Conservation (phyloP, 2,888 invertebrate genomes). For the Amphipyra berbera region DNA sequence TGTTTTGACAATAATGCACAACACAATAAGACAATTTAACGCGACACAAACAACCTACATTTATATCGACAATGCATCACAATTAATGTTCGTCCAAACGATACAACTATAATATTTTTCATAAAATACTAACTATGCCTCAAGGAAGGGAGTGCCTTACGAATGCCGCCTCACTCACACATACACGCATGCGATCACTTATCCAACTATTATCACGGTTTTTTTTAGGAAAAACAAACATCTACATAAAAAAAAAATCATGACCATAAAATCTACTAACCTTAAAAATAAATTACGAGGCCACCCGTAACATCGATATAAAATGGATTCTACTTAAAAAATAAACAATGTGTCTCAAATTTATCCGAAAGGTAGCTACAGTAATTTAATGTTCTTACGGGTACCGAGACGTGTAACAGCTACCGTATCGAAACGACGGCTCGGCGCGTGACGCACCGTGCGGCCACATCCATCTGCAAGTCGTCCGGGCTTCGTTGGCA, state of each 20-base stretch:
- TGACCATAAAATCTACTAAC: slow-evolving; percentile 86
- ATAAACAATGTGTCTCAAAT: slow-evolving; percentile 75
- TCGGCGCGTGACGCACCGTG: slow-evolving; percentile 9
- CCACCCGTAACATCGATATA: slow-evolving; percentile 80
- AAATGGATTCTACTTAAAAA: slow-evolving; percentile 83
- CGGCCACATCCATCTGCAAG: slow-evolving; percentile 68
- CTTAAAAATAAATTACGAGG: slow-evolving; percentile 87
- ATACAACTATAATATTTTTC: slow-evolving; percentile 72
- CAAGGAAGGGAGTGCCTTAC: slow-evolving; percentile 87
- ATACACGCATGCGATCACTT: slow-evolving; percentile 81
- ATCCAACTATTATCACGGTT: slow-evolving; percentile 90
- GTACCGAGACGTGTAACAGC: slow-evolving; percentile 67
- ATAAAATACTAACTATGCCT: slow-evolving; percentile 75
- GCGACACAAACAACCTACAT: slow-evolving; percentile 76
- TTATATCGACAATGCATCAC: slow-evolving; percentile 80
- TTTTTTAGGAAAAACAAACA: slow-evolving; percentile 82
- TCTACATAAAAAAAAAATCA: slow-evolving; percentile 80
- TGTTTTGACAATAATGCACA: slow-evolving; percentile 70
- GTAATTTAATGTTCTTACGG: slow-evolving; percentile 71
- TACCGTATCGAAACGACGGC: slow-evolving; percentile 46
- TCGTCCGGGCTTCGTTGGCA: slow-evolving; percentile 85
- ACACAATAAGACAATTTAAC: slow-evolving; percentile 73
- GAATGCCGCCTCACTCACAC: slow-evolving; percentile 82
- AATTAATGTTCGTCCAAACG: slow-evolving; percentile 75
- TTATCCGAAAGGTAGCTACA: slow-evolving; percentile 67